A percentile compares a stretch with the other conserved stretches of the same genome.
These are phyloP conservation scores for Lota lota DNA, from an alignment of 2,113 vertebrate species.

Conservation along the genomic window DNA sequence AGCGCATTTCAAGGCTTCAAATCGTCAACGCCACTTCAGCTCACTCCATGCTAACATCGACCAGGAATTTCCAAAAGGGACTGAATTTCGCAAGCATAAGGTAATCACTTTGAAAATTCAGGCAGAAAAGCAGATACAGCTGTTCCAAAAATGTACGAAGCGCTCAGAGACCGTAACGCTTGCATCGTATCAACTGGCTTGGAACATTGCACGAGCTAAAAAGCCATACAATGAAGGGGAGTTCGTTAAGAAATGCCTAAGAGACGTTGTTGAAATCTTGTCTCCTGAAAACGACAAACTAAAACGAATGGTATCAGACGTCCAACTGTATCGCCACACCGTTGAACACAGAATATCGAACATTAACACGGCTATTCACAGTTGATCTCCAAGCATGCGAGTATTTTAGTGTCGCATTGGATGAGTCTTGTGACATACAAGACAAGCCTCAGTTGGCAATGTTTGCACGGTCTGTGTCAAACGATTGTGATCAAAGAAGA, in stretches of 20 bases:
- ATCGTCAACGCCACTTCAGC: too few relatives aligned
- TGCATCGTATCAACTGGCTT: slow-evolving; percentile 35
- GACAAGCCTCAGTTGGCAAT: slow-evolving; percentile 2
- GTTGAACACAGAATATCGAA: neutral
- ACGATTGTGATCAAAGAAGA: slow-evolving; percentile 2
- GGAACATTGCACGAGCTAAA: slow-evolving; percentile 28
- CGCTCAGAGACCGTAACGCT: slow-evolving; percentile 4
- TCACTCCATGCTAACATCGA: too few relatives aligned
- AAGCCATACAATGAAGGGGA: slow-evolving; percentile 28
- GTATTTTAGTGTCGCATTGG: neutral
- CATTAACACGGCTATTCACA: neutral
- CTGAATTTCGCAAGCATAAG: too few relatives aligned
- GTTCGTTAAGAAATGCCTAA: slow-evolving; percentile 9
- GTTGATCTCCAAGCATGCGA: neutral
- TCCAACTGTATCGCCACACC: neutral
- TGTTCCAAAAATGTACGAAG: slow-evolving; percentile 26
- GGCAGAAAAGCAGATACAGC: slow-evolving; percentile 24
- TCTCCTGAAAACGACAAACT: neutral
- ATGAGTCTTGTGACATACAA: neutral
- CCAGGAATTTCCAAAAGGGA: too few relatives aligned
- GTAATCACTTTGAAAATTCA: slow-evolving; percentile 21
- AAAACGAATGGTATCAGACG: neutral
- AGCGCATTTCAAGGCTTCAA: too few relatives aligned
- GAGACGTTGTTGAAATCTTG: neutral
- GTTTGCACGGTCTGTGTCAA: slow-evolving; percentile 1